Conservation (phyloP, 2,797 vertebrate species). For the Synaphobranchus kaupii region DNA sequence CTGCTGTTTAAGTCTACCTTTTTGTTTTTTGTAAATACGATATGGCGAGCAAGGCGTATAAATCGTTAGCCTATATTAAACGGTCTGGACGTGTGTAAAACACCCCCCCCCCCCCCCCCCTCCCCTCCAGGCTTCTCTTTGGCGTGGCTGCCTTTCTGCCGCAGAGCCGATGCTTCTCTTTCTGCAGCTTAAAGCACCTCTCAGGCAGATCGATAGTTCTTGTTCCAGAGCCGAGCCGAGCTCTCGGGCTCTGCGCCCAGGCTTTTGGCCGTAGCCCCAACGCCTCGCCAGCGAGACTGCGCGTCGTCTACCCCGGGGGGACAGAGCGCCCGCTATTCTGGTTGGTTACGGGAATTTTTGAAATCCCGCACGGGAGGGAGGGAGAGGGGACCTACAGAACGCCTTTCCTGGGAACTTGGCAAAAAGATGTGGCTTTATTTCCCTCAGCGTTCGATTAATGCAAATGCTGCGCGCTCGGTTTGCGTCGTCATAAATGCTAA, state of each 20-base stretch:
- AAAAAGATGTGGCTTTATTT: background rate
- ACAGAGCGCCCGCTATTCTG: conserved; percentile 6
- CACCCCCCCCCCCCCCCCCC: background rate
- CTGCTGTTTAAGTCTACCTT: background rate
- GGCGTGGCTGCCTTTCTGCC: background rate
- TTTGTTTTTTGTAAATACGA: background rate
- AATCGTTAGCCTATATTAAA: background rate
- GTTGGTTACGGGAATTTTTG: background rate
- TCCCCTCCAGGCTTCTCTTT: background rate
- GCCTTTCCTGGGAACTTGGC: conserved; percentile 6
- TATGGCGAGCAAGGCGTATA: background rate
- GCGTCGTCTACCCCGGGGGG: conserved; percentile 12
- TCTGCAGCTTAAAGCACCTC: conserved; percentile 26
- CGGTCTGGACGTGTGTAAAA: background rate
- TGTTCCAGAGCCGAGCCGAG: conserved; percentile 36
- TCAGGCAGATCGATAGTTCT: conserved; percentile 36
- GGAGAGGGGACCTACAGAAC: background rate
- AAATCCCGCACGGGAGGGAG: background rate
- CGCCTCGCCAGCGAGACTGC: background rate
- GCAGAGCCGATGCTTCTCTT: conserved; percentile 21
- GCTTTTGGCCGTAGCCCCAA: conserved; percentile 55
- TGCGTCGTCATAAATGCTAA: background rate
- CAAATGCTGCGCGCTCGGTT: background rate
- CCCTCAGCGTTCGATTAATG: background rate
- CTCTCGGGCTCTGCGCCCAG: conserved; percentile 36